Evolutionary conservation across 2,888 invertebrate genomes (phyloP), one percentile per base, ranked within the genome.

Genomic region (Anoplius nigerrimus): DNA sequence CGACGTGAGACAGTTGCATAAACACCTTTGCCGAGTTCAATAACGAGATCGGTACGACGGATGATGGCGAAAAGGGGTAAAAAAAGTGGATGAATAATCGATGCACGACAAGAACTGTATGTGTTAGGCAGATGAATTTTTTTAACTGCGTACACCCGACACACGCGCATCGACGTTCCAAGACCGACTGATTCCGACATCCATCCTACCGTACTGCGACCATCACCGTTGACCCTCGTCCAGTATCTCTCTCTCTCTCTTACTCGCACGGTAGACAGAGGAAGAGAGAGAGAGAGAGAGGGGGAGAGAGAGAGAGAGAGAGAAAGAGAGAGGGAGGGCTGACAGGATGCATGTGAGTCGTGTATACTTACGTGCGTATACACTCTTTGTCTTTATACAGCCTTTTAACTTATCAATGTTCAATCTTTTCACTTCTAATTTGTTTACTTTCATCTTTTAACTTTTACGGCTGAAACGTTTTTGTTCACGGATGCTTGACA

Each of bases 201-300:
- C 71, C 62, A 53, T 63, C 71, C 48, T 60, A 57, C 63, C 53
- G 55, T 68, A 68, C 55, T 46, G 71, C 78, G 82, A 74, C 81
- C 79, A 72, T 84, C 81, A 76, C 75, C 82, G 81, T 83, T 84
- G 84, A 85, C 83, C 82, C 76, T 71, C 72, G 75, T 13, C 46
- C 15, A 5, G 16, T 20, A 46, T n/a, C n/a, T 46, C 55, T 48
- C 56, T 34, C 34, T 2, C n/a, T 45, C 55, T 45, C 62, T 24
- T 48, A 0, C 27, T 46, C 3, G 24, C 6, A 24, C n/a, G n/a
- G n/a, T n/a, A n/a, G n/a, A n/a, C n/a, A n/a, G n/a, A n/a, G n/a
- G n/a, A n/a, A n/a, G n/a, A n/a, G n/a, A n/a, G n/a, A n/a, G n/a
- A n/a, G n/a, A n/a, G n/a, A n/a, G n/a, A n/a, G n/a, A n/a, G n/a